Percentiles rank a stretch among this genome's conserved stretches.
These are phyloP conservation scores for Coecobrya sp. DNA, from an alignment of 2,888 invertebrate species.

Conservation along the genomic window DNA sequence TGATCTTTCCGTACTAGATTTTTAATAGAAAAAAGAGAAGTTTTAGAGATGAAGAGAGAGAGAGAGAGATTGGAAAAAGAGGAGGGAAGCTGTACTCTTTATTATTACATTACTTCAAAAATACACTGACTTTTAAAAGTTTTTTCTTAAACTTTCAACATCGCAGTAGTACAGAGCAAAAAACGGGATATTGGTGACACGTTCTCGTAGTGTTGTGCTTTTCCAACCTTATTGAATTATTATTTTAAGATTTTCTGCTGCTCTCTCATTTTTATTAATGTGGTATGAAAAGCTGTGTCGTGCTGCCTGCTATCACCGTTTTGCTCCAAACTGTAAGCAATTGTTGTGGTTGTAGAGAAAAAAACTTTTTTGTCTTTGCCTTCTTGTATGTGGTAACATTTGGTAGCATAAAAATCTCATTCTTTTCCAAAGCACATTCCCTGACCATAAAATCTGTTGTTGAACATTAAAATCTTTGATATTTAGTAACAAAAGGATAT, in stretches of 20 bases:
- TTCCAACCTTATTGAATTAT: slow-evolving; percentile 75
- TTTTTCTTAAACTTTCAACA: slow-evolving; percentile 69
- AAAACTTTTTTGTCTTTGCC: slow-evolving; percentile 61
- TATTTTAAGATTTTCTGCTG: slow-evolving; percentile 77
- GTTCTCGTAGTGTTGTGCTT: background rate
- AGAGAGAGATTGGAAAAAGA: background rate
- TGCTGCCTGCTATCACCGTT: slow-evolving; percentile 21
- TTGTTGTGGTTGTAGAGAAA: slow-evolving; percentile 75
- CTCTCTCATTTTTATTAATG: slow-evolving; percentile 77
- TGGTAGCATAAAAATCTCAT: slow-evolving; percentile 74
- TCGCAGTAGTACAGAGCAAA: slow-evolving; percentile 5
- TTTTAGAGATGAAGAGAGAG: background rate
- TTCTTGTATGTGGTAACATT: slow-evolving; percentile 73
- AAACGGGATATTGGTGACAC: slow-evolving; percentile 30
- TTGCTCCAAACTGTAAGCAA: slow-evolving; percentile 68
- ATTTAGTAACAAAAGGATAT: slow-evolving; percentile 68
- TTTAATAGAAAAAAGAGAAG: slow-evolving; percentile 55
- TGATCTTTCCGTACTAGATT: slow-evolving; percentile 58
- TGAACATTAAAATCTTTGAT: slow-evolving; percentile 67
- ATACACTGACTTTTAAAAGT: slow-evolving; percentile 55
- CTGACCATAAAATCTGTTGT: slow-evolving; percentile 72
- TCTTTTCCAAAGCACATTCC: slow-evolving; percentile 77
- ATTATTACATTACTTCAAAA: slow-evolving; percentile 52
- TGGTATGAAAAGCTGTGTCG: slow-evolving; percentile 73
- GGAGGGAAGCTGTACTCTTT: slow-evolving; percentile 10